Percentiles rank a stretch among this genome's conserved stretches.
Conservation (phyloP, 2,888 invertebrate genomes). For the Drosophila maculinotata region DNA sequence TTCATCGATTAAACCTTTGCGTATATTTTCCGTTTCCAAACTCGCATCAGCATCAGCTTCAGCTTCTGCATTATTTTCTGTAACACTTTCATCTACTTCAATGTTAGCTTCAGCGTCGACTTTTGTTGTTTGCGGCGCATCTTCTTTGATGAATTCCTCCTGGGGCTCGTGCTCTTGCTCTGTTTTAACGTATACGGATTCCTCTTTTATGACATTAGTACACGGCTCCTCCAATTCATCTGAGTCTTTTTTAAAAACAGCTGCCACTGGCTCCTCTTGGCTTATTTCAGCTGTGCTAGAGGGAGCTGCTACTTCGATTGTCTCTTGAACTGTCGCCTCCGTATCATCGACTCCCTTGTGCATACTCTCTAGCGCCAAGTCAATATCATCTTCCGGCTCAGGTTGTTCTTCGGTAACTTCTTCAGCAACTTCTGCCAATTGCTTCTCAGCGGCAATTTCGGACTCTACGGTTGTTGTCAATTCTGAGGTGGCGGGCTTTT, state of each 20-base stretch:
- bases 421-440: conserved; percentile 17
- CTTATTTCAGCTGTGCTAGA: conserved; percentile 38
- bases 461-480: conserved; percentile 70
- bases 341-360: conserved; percentile 68
- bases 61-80: conserved; percentile 13
- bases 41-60: conserved; percentile 48
- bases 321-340: conserved; percentile 23
- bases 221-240: conserved; percentile 15
- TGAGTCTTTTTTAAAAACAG: conserved; percentile 17
- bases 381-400: conserved; percentile 77
- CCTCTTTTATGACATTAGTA: conserved; percentile 10
- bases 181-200: conserved; percentile 20
- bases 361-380: conserved; percentile 75
- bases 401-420: conserved; percentile 32
- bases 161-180: conserved; percentile 49
- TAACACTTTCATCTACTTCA: conserved; percentile 4
- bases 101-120: conserved; percentile 15
- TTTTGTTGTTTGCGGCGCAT: conserved; percentile 25
- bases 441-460: conserved; percentile 20
- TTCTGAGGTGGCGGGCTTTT: conserved; percentile 38
- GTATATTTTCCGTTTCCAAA: conserved; percentile 65
- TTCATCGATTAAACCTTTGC: conserved; percentile 66
- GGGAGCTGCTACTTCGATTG: conserved; percentile 8
- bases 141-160: conserved; percentile 60
- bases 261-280: conserved; percentile 26